Evolutionary conservation across 2,113 vertebrate genomes (phyloP).

Genomic region (Herpetotheres cachinnans): DNA sequence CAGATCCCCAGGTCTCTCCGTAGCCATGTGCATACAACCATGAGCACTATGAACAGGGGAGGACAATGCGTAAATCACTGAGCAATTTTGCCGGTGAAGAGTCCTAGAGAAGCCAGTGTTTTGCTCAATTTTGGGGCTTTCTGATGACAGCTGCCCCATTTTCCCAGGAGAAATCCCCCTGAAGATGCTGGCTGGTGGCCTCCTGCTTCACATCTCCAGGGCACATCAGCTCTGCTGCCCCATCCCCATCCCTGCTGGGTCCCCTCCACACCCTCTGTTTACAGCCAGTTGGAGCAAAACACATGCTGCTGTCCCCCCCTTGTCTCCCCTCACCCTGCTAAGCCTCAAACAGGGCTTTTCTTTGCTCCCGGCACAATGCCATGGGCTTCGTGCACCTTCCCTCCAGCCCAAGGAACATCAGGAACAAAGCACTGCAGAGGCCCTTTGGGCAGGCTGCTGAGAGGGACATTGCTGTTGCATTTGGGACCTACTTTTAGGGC

Average conservation of each 20-base stretch:
- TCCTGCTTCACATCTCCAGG: background rate
- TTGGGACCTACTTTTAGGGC: background rate
- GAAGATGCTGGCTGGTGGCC: rapidly evolving
- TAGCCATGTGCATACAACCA: background rate
- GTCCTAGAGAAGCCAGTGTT: background rate
- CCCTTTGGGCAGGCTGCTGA: background rate
- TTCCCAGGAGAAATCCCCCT: background rate
- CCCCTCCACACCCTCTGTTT: background rate
- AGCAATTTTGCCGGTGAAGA: background rate
- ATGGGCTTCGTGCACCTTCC: background rate
- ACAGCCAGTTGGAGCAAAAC: background rate
- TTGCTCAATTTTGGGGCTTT: background rate
- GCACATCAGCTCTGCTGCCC: background rate
- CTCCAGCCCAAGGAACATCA: background rate
- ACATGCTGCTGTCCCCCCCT: rapidly evolving
- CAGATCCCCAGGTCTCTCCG: rapidly evolving
- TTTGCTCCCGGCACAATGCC: background rate
- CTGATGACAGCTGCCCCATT: background rate
- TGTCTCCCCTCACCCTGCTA: background rate
- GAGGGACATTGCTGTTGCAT: background rate
- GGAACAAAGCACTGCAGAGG: background rate
- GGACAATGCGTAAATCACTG: rapidly evolving
- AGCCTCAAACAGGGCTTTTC: background rate
- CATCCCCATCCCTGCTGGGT: background rate
- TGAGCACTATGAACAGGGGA: background rate